phyloP scores from a whole-genome alignment of 2,797 vertebrate species.

The Simalia tracyae region DNA sequence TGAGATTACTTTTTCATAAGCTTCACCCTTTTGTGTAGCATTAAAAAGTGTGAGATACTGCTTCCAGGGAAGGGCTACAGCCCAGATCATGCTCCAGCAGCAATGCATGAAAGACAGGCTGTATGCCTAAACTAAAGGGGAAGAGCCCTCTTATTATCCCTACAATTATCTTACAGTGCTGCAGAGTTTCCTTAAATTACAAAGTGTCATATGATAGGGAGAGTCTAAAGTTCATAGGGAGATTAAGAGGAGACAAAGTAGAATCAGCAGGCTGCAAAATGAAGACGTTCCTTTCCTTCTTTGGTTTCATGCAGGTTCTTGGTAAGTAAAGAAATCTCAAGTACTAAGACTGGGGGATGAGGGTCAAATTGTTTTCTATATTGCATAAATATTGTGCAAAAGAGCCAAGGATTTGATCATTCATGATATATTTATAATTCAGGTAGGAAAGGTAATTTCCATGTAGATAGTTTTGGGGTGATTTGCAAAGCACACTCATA shows the following conservation, averaged over 20 bases:
- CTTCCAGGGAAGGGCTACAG: neutral
- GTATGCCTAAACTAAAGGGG: neutral
- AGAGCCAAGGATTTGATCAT: neutral
- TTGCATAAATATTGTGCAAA: neutral
- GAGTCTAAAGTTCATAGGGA: conserved; percentile 56
- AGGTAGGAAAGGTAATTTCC: neutral
- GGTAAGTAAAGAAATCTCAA: conserved; percentile 59
- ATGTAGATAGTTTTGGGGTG: neutral
- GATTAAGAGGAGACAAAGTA: neutral
- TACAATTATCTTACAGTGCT: neutral
- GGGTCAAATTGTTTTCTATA: neutral
- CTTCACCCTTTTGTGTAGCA: neutral
- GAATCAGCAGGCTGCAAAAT: conserved; percentile 17
- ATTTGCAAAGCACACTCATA: rapidly evolving
- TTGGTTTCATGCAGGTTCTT: conserved; percentile 40
- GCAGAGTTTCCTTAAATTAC: neutral
- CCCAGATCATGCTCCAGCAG: neutral
- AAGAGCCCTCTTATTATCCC: neutral
- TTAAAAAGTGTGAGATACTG: neutral
- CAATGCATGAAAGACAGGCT: neutral
- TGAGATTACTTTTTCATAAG: neutral
- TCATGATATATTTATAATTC: rapidly evolving
- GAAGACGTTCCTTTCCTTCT: conserved; percentile 27
- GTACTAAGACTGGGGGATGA: rapidly evolving
- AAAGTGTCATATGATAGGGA: conserved; percentile 37